A percentile compares a stretch with the other conserved stretches of the same genome.
Evolutionary conservation across 2,113 vertebrate species (phyloP).

Genomic region (Neogale vison): DNA sequence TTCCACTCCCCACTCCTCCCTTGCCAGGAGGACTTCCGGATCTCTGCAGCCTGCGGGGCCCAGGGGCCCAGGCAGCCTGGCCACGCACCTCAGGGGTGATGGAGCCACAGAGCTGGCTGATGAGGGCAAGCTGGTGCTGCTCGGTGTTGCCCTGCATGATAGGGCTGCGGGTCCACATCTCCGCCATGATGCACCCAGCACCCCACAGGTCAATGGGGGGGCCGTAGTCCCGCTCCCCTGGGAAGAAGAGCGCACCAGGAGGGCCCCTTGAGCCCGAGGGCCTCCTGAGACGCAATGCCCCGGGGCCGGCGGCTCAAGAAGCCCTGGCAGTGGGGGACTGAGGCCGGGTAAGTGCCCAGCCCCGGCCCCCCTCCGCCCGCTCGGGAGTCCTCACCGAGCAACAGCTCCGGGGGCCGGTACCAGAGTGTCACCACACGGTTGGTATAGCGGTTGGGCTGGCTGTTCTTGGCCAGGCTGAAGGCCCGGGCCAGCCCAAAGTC

Average conservation of each 20-base stretch:
- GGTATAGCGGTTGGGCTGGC: slow-evolving; percentile 98
- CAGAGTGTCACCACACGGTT: slow-evolving; percentile 98
- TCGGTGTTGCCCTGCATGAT: slow-evolving; percentile 99
- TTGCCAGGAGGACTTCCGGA: not conserved
- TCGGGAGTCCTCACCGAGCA: slow-evolving; percentile 88
- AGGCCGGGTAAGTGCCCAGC: not conserved
- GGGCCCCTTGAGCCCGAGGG: slow-evolving; percentile 38
- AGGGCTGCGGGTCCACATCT: slow-evolving; percentile 99
- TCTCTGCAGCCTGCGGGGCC: not conserved
- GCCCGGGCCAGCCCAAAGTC: slow-evolving; percentile 98
- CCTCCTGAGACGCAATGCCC: slow-evolving; percentile 22
- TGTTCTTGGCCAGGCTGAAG: slow-evolving; percentile 98
- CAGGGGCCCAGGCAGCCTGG: not conserved
- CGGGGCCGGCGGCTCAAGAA: slow-evolving; percentile 21
- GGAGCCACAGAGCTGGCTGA: slow-evolving; percentile 98
- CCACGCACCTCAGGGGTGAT: slow-evolving; percentile 93
- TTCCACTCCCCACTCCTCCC: not conserved
- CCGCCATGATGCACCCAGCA: slow-evolving; percentile 98
- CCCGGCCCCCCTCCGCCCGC: slow-evolving; percentile 25
- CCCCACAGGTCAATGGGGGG: slow-evolving; percentile 99
- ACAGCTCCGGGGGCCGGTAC: slow-evolving; percentile 97
- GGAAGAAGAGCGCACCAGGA: slow-evolving; percentile 34
- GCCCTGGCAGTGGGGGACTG: slow-evolving; percentile 29
- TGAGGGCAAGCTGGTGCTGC: slow-evolving; percentile 98
- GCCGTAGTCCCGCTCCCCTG: slow-evolving; percentile 97